A percentile compares a stretch with the other conserved stretches of the same genome.
Evolutionary conservation across 2,888 invertebrate genomes (phyloP).

Genomic region (Xestia c-nigrum): DNA sequence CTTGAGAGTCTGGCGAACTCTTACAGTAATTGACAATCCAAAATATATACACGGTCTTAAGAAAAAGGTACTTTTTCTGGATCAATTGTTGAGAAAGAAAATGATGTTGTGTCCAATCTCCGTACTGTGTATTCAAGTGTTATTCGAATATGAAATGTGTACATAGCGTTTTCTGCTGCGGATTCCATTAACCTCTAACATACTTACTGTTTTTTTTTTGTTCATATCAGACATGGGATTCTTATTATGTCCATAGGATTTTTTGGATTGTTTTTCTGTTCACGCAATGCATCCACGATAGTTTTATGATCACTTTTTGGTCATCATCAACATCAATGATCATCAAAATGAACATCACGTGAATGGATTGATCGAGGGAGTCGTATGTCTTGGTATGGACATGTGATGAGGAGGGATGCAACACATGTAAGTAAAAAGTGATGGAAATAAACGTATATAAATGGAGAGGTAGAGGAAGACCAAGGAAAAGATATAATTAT

Average conservation of each 20-base stretch:
- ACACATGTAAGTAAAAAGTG: neutral
- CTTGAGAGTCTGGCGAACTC: conserved; percentile 32
- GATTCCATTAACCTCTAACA: conserved; percentile 9
- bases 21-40: conserved; percentile 49
- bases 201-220: neutral
- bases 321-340: too few species aligned
- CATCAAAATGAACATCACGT: neutral
- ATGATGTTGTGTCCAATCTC: conserved; percentile 41
- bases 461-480: neutral
- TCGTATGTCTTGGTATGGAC: neutral
- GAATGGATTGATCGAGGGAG: neutral
- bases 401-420: neutral
- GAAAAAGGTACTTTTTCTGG: conserved; percentile 1
- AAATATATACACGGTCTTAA: conserved; percentile 23
- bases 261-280: neutral
- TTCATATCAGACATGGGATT: neutral
- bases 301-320: neutral
- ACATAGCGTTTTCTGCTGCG: conserved; percentile 2
- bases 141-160: conserved; percentile 28
- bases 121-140: conserved; percentile 33
- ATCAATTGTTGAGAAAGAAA: conserved; percentile 14
- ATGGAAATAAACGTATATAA: neutral
- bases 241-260: neutral
- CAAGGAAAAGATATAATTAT: neutral
- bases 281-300: neutral